Percentiles rank a stretch among this genome's conserved stretches.
These are phyloP conservation scores for Byasa hedistus DNA, from an alignment of 2,888 invertebrate species.

Conservation along the genomic window DNA sequence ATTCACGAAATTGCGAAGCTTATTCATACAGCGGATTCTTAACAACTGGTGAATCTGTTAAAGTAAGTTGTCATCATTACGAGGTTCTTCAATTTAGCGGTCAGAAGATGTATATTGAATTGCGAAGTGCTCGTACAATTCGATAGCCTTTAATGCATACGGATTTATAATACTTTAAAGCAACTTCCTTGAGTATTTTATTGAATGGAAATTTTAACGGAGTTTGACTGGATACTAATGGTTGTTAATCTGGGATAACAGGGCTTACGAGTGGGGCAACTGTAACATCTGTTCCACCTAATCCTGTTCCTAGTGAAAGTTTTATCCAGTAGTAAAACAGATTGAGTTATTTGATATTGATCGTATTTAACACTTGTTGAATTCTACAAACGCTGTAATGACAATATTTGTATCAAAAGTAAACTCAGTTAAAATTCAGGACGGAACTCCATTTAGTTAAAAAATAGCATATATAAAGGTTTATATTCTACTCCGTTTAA, in stretches of 20 bases:
- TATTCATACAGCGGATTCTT: too few species aligned
- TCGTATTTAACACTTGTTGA: neutral
- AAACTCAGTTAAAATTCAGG: too few species aligned
- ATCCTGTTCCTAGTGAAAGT: slow-evolving; percentile 10
- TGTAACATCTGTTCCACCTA: slow-evolving; percentile 14
- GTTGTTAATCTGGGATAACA: slow-evolving; percentile 23
- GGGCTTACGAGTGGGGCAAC: slow-evolving; percentile 14
- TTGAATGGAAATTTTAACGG: slow-evolving; percentile 13
- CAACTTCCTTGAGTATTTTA: slow-evolving; percentile 12
- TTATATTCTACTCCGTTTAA: too few species aligned
- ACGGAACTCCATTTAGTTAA: too few species aligned
- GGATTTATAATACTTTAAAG: neutral
- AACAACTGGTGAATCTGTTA: too few species aligned
- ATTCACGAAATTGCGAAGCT: too few species aligned
- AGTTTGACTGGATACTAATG: slow-evolving; percentile 26
- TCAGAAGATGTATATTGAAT: too few species aligned
- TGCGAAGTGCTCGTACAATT: neutral
- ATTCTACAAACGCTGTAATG: too few species aligned
- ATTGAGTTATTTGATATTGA: neutral
- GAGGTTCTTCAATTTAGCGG: too few species aligned
- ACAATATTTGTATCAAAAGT: too few species aligned
- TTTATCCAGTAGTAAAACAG: neutral
- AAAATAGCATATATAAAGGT: too few species aligned
- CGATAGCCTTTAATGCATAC: neutral
- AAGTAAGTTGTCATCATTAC: too few species aligned